Conservation (phyloP, 2,888 invertebrate species). For the Orthosia cruda region DNA sequence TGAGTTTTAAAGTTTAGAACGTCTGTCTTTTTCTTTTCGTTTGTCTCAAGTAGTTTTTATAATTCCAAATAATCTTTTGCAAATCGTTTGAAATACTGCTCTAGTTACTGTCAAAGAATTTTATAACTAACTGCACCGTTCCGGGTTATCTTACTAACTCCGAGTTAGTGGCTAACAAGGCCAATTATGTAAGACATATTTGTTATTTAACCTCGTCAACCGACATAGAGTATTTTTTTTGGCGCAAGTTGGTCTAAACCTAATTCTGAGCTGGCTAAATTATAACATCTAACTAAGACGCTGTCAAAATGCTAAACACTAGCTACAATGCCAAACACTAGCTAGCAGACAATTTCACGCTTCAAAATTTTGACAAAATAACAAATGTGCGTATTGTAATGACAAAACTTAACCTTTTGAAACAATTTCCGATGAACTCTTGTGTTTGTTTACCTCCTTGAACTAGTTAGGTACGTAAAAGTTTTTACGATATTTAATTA, state of each 20-base stretch:
- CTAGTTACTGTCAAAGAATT: not conserved
- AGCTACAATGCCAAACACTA: not conserved
- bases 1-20: not conserved
- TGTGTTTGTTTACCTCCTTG: not conserved
- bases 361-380: not conserved
- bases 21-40: not conserved
- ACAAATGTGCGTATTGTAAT: not conserved
- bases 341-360: not conserved
- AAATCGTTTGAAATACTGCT: not conserved
- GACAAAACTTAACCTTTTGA: not conserved
- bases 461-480: constrained; percentile 26
- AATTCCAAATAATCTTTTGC: not conserved
- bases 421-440: not conserved
- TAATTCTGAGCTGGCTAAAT: not conserved
- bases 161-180: too few species aligned
- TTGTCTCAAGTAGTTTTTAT: not conserved
- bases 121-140: not conserved
- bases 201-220: too few species aligned
- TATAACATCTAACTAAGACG: not conserved
- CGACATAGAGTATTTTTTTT: too few species aligned
- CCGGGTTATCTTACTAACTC: too few species aligned
- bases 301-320: not conserved
- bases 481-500: constrained; percentile 28
- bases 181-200: too few species aligned
- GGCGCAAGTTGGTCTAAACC: not conserved